Base-by-base conservation (phyloP, 2,888 invertebrate species). In the Folsomia manolachei region DNA sequence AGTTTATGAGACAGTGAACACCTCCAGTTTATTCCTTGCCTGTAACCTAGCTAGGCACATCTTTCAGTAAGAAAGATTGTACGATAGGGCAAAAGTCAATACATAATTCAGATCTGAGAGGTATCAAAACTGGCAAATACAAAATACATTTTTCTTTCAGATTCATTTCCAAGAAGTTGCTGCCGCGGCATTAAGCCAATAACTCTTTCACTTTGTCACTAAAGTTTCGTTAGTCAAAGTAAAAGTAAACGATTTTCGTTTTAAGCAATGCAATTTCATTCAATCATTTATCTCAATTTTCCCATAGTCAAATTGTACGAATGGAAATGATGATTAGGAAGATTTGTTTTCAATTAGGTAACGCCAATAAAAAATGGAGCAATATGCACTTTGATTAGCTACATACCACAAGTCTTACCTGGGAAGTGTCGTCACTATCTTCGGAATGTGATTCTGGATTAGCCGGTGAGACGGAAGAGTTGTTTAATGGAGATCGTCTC, bases 401-500 rank as follows among this genome's bases (percentile, higher is more conserved):
- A 39, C 14, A 39, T 9, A 39, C 14, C 39, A 39, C 4, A 39
- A 9, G 39, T 39, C 56, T 71, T 74, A 79, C 79, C 75, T 77
- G 79, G 67, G 78, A 75, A 53, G 75, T 78, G 70, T 79, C 79
- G 70, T 79, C 76, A 71, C 77, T 77, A 67, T 79, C 79, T 51
- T 79, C 79, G n/a, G 78, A 78, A 39, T 75, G 71, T 25, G 74
- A 73, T 64, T 78, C 79, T 61, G 74, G 70, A 70, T 77, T 79
- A 61, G 77, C 67, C 56, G 79, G 78, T 65, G 78, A 76, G 65
- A 70, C 75, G 27, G 77, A 75, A 60, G 77, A 76, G 62, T 77
- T 79, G 24, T 74, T 79, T n/a, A 76, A 39, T 18, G 67, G 78
- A 68, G 78, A 77, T 71, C 79, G 71, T 63, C 79, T 75, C 60